These are phyloP conservation scores for Ardeotis arabs DNA, from an alignment of 2,113 vertebrate genomes.

Conservation along the genomic window DNA sequence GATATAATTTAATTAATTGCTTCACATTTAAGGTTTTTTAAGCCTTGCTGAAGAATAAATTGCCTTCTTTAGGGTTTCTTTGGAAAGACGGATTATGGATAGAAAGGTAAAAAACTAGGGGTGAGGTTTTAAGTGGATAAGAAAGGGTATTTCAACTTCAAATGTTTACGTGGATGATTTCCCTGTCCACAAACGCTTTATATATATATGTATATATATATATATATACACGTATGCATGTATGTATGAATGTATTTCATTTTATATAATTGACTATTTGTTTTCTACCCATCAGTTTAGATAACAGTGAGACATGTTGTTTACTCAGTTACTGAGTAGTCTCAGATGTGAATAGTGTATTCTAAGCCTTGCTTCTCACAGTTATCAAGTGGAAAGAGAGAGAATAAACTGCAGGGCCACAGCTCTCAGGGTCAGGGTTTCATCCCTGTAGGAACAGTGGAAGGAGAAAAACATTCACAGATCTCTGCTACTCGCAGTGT, in stretches of 20 bases:
- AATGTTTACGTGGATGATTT: background rate
- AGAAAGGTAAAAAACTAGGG: background rate
- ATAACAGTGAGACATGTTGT: background rate
- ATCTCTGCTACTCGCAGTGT: background rate
- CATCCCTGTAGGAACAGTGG: background rate
- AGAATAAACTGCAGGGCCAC: background rate
- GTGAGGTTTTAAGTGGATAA: background rate
- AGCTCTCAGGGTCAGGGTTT: background rate
- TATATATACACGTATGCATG: background rate
- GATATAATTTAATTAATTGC: background rate
- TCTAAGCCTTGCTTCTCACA: background rate
- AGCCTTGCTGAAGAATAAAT: background rate
- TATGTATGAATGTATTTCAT: background rate
- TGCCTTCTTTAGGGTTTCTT: background rate
- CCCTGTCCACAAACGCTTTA: background rate
- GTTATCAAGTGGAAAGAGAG: background rate
- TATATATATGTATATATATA: too few relatives aligned
- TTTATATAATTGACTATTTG: background rate
- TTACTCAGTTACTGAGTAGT: background rate
- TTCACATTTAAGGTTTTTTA: background rate
- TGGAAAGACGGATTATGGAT: background rate
- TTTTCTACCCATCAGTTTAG: background rate
- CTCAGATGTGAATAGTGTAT: background rate
- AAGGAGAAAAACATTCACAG: background rate
- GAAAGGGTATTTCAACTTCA: background rate